Base-by-base conservation (phyloP, 2,888 invertebrate species). In the Serripes groenlandicus region DNA sequence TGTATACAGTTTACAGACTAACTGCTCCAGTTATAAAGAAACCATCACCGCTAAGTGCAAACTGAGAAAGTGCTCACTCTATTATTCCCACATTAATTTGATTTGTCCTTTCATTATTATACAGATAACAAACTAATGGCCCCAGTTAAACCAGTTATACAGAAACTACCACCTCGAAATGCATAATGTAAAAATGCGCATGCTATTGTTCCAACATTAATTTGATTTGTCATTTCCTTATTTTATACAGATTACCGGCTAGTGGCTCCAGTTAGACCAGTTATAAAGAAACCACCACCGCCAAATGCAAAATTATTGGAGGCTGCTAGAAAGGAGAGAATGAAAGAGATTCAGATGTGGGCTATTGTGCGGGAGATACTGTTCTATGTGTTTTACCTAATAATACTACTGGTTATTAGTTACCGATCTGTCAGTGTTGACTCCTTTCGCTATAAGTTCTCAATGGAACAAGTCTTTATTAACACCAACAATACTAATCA, bases 281-380 rank as follows among this genome's bases (percentile, higher is more conserved):
- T 92, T 5, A 89, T 89, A n/a, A 93, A 93, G 88, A 90, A 86
- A 77, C 95, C 95, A 3, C 84, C 90, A 72, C 95, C 95, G 5
- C 94, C 94, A 21, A 93, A 95, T 80, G 92, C 93, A 3, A 90
- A 88, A 21, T 83, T 89, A 3, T 89, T 95, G 74, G 93, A 94
- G 81, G 89, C 91, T 71, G 94, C 94, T 1, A 89, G 95, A 69
- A 86, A 92, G 58, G 88, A 92, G 52, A 89, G 95, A 18, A 73
- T 94, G 81, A 95, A 95, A 75, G 95, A 95, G 87, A 90, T 95
- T 21, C 93, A 95, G 88, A 95, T 95, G 95, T 95, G 94, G 90
- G 91, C 91, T 15, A 92, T 95, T 37, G 78, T 95, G 21, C 87
- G 94, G 70, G 95, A 95, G 88, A 95, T 95, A 18, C 77, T 94